Base-by-base conservation (phyloP, 2,888 invertebrate species). In the Xestoiulus laeticollis region DNA sequence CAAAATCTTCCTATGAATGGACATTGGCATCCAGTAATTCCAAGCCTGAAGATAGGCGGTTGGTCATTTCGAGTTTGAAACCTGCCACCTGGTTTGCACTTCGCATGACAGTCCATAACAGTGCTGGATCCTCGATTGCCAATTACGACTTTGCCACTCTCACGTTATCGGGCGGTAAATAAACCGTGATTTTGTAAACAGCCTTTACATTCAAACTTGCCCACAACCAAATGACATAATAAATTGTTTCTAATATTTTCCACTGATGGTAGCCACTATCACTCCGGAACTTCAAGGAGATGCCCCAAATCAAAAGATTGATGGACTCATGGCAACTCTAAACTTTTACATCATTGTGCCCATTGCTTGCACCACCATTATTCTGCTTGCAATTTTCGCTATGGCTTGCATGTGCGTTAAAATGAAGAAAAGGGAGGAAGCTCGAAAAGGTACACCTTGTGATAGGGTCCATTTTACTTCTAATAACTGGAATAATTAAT, bases 31-130 rank as follows among this genome's bases (percentile, higher is more conserved):
- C 43, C 83, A 89, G 43, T 33, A 89, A 48, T 89, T 22, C 89
- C 8, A 89, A 89, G 26, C 88, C 89, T 6, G 87, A 89, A 14
- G 87, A 89, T 32, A 88, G 88, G 44, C 89, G 89, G 86, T 88
- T 90, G 10, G 89, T 89, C 26, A 78, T 90, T 78, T 88, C 89
- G 0, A 91, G 91, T 85, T 90, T 92, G 10, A 90, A 90, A 33
- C 91, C 92, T 0, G 91, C 91, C 30, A 92, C 92, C 2, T 91
- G 92, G 91, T 92, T 92, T 89, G 90, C 90, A 43, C 91, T 92
- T 90, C 90, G 91, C 43, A 91, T 92, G n/a, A 91, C 91, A 0
- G 92, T 92, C 3, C 91, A 91, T 89, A 92, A 92, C 89, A 91
- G 91, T 33, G 92, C 92, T 16, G 92, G 92, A 1, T 91, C 91